A percentile compares a stretch with the other conserved stretches of the same genome.
Evolutionary conservation across 92 coral and sea anemone genomes (phyloP).

Genomic region (Actinernus sp.): DNA sequence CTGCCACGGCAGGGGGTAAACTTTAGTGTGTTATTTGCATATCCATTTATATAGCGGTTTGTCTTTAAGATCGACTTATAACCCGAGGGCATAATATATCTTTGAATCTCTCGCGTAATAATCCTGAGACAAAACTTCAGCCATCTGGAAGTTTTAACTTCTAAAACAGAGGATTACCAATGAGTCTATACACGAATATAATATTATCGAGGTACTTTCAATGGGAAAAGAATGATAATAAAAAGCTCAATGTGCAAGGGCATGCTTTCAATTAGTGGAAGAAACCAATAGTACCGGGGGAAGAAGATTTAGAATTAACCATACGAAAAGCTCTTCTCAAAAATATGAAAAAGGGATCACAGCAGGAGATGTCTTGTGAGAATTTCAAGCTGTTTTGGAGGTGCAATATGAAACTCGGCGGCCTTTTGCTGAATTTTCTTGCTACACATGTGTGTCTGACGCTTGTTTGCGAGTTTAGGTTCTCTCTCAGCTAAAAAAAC

Average conservation of each 20-base stretch:
- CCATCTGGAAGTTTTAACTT: constrained; percentile 3
- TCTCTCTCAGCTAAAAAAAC: too few relatives aligned
- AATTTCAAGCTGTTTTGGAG: constrained; percentile 17
- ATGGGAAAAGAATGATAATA: too few relatives aligned
- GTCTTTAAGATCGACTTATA: constrained; percentile 2
- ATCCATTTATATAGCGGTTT: constrained; percentile 29
- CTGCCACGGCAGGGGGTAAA: constrained; percentile 40
- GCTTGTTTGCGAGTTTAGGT: too few relatives aligned
- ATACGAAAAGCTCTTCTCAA: constrained; percentile 9
- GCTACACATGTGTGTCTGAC: too few relatives aligned
- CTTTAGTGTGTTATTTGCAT: constrained; percentile 29
- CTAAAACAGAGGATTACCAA: neutral
- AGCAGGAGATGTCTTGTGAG: constrained; percentile 26
- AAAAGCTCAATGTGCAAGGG: neutral
- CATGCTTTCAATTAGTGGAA: constrained; percentile 1
- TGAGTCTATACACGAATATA: too few relatives aligned
- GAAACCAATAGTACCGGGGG: constrained; percentile 11
- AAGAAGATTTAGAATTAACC: constrained; percentile 8
- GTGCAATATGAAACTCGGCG: neutral
- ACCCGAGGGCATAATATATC: constrained; percentile 27
- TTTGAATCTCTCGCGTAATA: constrained; percentile 9
- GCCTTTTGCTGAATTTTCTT: too few relatives aligned
- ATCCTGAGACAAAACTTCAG: neutral
- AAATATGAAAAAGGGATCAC: constrained; percentile 29
- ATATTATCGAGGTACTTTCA: too few relatives aligned